Percentiles rank a stretch among this genome's conserved stretches.
Conservation (phyloP, 2,888 invertebrate species). For the Caenorhabditis imperialis region DNA sequence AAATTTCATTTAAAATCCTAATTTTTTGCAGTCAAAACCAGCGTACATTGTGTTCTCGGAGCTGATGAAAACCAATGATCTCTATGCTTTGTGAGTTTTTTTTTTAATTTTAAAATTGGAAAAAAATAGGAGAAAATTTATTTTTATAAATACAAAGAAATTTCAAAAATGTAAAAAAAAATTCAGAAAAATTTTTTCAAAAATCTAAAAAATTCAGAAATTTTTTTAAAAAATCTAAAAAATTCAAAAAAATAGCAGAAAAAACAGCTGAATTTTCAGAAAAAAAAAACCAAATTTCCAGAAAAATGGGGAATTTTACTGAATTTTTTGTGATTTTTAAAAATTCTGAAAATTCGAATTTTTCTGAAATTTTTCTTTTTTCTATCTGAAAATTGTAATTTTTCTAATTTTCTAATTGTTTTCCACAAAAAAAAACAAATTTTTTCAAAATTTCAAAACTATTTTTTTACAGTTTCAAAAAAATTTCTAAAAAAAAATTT, state of each 20-base stretch:
- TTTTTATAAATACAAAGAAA: neutral
- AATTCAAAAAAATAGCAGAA: neutral
- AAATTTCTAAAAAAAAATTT: too few relatives aligned
- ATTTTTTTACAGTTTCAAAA: too few relatives aligned
- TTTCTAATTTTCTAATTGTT: constrained; percentile 1
- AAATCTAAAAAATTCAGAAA: neutral
- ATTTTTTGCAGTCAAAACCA: constrained; percentile 56
- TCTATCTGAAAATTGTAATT: neutral
- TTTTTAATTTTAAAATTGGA: constrained; percentile 4
- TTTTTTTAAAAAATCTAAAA: neutral
- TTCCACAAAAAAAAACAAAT: neutral
- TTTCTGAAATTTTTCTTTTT: too few relatives aligned
- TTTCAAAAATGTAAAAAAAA: neutral
- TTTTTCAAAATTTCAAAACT: too few relatives aligned
- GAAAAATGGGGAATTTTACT: too few relatives aligned
- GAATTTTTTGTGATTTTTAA: too few relatives aligned
- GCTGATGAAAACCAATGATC: constrained; percentile 70
- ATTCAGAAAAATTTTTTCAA: neutral
- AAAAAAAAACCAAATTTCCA: constrained; percentile 11
- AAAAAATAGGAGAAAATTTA: neutral
- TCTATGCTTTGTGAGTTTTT: constrained; percentile 68
- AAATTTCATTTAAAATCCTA: too few relatives aligned
- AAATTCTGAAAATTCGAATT: too few relatives aligned
- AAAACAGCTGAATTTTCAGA: neutral
- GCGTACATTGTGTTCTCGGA: constrained; percentile 72